Conservation (phyloP, 2,888 invertebrate species). For the Pristionchus fissidentatus region DNA sequence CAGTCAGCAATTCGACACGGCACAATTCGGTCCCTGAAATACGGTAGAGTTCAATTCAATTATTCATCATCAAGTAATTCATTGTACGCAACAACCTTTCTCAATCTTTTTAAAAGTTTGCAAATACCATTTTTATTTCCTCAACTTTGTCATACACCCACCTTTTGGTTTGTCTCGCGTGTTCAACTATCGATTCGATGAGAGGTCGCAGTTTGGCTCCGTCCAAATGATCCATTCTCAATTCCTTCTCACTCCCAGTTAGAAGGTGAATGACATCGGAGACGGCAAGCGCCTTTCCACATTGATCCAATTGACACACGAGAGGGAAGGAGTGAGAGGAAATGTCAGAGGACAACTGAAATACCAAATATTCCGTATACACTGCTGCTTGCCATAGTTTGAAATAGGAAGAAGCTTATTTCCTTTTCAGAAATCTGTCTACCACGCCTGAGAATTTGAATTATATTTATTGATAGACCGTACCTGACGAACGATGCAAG, state of each 20-base stretch:
- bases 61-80: too few species aligned
- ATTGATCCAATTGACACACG: not conserved
- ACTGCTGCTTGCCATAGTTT: not conserved
- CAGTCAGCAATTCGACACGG: constrained; percentile 26
- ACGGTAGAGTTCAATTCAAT: too few species aligned
- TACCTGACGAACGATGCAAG: constrained; percentile 35
- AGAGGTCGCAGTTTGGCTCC: constrained; percentile 22
- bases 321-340: not conserved
- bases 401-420: too few species aligned
- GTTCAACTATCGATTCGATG: not conserved
- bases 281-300: not conserved
- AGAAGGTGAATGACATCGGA: not conserved
- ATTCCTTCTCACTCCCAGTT: not conserved
- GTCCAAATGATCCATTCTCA: not conserved
- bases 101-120: too few species aligned
- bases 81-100: too few species aligned
- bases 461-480: too few species aligned
- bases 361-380: not conserved
- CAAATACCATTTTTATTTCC: too few species aligned
- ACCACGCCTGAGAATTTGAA: too few species aligned
- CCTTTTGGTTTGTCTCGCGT: constrained; percentile 6
- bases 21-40: not conserved
- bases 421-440: too few species aligned
- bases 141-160: too few species aligned
- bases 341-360: not conserved